phyloP scores from a whole-genome alignment of 2,113 vertebrate genomes.

The Chunga burmeisteri region DNA sequence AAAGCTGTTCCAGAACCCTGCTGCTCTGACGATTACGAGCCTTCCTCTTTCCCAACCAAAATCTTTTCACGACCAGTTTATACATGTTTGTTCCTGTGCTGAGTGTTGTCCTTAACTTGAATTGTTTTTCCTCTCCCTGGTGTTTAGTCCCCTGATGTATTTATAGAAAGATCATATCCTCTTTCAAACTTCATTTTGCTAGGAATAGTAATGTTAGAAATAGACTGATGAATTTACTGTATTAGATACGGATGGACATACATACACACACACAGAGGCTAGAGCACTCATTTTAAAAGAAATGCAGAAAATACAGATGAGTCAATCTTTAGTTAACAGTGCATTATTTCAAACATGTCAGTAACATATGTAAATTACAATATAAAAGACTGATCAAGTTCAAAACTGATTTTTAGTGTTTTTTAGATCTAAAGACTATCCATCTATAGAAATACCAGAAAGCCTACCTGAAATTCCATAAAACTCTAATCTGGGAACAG shows the following conservation, averaged over 20 bases:
- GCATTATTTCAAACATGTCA: conserved; percentile 60
- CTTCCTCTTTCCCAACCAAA: background rate
- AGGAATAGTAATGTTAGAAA: conserved; percentile 53
- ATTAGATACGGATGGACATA: background rate
- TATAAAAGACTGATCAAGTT: conserved; percentile 64
- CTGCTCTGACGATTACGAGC: background rate
- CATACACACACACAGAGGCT: background rate
- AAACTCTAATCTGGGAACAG: conserved; percentile 35
- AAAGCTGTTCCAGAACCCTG: background rate
- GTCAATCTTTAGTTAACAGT: conserved; percentile 39
- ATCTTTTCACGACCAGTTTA: background rate
- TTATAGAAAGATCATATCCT: conserved; percentile 54
- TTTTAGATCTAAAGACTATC: conserved; percentile 52
- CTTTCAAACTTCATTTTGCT: conserved; percentile 53
- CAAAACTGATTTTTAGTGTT: conserved; percentile 18
- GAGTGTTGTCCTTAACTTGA: background rate
- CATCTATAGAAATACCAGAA: conserved; percentile 37
- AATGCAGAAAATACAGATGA: conserved; percentile 64
- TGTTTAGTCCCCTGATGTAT: conserved; percentile 38
- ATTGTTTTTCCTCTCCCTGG: conserved; percentile 46
- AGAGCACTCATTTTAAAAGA: conserved; percentile 60
- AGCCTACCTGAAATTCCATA: conserved; percentile 43
- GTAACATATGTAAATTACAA: conserved; percentile 59
- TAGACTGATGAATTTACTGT: conserved; percentile 38
- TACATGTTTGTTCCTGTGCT: background rate